These are phyloP conservation scores for Conger conger DNA, from an alignment of 2,113 vertebrate species.

Conservation along the genomic window DNA sequence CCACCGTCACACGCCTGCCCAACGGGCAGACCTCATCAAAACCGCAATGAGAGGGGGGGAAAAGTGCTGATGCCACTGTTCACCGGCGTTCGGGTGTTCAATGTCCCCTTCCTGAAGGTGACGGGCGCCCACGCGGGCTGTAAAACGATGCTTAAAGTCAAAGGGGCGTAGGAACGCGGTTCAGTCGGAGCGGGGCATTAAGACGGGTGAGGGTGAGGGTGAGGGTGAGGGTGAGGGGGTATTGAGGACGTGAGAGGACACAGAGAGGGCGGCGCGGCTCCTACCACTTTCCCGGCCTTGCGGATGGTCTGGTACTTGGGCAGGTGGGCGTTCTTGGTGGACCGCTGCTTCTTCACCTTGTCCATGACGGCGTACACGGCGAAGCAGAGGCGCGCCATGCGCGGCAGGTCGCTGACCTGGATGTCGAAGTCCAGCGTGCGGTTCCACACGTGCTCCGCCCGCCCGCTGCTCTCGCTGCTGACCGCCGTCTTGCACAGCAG, in stretches of 20 bases:
- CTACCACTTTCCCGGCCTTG: constrained; percentile 96
- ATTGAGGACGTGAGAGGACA: no score
- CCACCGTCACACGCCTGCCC: not conserved
- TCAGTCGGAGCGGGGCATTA: not conserved
- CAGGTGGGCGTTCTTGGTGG: constrained; percentile 83
- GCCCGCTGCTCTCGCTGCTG: constrained; percentile 86
- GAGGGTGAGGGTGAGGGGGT: no score
- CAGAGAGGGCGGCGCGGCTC: no score
- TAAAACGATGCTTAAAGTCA: not conserved
- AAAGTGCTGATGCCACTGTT: not conserved
- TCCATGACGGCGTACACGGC: constrained; percentile 93
- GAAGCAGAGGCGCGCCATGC: constrained; percentile 96
- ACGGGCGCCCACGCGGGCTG: not conserved
- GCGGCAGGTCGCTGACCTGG: constrained; percentile 85
- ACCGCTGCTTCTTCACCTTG: constrained; percentile 92
- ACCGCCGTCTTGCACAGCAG: constrained; percentile 88
- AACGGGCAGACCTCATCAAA: not conserved
- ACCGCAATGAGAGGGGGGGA: not conserved
- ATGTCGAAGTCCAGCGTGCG: constrained; percentile 91
- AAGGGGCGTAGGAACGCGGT: not conserved
- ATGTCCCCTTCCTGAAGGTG: not conserved
- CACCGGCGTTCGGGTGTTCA: not conserved
- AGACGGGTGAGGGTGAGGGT: not conserved
- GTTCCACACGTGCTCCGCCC: constrained; percentile 88
- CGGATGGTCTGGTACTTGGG: constrained; percentile 97